These are phyloP conservation scores for Channa maculata DNA, from an alignment of 2,113 vertebrate genomes.

Conservation along the genomic window DNA sequence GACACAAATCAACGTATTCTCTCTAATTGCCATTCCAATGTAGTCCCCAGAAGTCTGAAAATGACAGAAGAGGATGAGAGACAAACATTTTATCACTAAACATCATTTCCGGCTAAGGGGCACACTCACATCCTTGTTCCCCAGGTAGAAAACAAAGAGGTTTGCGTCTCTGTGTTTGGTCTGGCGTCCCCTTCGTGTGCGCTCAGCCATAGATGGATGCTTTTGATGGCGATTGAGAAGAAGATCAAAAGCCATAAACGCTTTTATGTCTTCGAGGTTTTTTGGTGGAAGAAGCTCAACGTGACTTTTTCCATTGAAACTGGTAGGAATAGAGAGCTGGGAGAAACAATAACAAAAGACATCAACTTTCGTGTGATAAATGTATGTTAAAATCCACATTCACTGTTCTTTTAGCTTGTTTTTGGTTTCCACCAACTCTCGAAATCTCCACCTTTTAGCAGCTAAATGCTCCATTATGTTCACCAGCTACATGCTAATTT, in stretches of 20 bases:
- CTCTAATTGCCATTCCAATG: slow-evolving; percentile 87
- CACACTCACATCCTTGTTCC: slow-evolving; percentile 85
- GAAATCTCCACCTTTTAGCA: too few relatives aligned
- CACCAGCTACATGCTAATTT: too few relatives aligned
- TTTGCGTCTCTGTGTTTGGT: slow-evolving; percentile 46
- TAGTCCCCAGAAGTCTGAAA: slow-evolving; percentile 84
- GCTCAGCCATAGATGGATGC: not conserved
- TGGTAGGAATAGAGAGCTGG: slow-evolving; percentile 87
- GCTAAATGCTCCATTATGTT: too few relatives aligned
- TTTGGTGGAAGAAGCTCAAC: slow-evolving; percentile 87
- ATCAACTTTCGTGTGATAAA: too few relatives aligned
- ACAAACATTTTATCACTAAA: not conserved
- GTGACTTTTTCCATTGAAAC: slow-evolving; percentile 87
- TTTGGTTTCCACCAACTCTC: too few relatives aligned
- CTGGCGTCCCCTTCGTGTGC: slow-evolving; percentile 4
- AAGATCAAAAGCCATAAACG: slow-evolving; percentile 88
- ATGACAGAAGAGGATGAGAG: slow-evolving; percentile 5
- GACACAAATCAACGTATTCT: slow-evolving; percentile 82
- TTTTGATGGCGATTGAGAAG: slow-evolving; percentile 84
- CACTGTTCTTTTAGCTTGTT: too few relatives aligned
- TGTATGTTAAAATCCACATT: too few relatives aligned
- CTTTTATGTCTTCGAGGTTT: slow-evolving; percentile 86
- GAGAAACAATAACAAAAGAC: not conserved
- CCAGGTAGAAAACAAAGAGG: slow-evolving; percentile 90
- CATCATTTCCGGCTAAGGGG: not conserved